Evolutionary conservation across 2,797 vertebrate species (phyloP).

Genomic region (Coracias cyanogaster): DNA sequence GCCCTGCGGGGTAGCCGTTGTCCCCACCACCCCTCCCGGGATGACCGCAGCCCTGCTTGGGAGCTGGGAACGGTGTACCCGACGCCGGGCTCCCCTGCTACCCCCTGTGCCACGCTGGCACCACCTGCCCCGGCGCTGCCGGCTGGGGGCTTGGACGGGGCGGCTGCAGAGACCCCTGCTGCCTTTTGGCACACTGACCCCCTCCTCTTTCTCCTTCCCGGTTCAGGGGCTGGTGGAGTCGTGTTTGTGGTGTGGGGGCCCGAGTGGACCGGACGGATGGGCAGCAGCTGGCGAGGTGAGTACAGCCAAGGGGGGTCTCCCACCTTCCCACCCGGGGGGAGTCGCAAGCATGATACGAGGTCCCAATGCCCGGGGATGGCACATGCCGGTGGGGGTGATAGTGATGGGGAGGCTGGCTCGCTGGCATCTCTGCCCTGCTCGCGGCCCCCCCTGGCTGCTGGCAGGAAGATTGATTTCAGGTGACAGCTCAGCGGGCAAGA

Average conservation of each 20-base stretch:
- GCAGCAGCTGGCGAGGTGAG: conserved; percentile 47
- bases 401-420: not conserved
- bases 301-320: rapidly evolving
- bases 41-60: not conserved
- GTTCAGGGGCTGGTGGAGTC: not conserved
- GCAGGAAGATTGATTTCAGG: conserved; percentile 57
- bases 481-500: conserved; percentile 48
- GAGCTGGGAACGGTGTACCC: not conserved
- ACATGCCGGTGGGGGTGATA: not conserved
- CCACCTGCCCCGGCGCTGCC: not conserved
- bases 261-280: conserved; percentile 46
- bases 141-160: rapidly evolving
- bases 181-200: not conserved
- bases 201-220: not conserved
- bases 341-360: not conserved
- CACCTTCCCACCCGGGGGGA: not conserved
- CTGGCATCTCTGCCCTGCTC: not conserved
- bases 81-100: not conserved
- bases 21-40: not conserved
- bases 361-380: not conserved
- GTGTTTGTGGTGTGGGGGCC: not conserved
- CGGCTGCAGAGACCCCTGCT: not conserved
- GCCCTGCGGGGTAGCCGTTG: not conserved
- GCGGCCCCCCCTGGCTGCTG: not conserved
- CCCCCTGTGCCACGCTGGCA: not conserved